phyloP scores from a whole-genome alignment of 2,113 vertebrate genomes.

The Antennarius striatus region DNA sequence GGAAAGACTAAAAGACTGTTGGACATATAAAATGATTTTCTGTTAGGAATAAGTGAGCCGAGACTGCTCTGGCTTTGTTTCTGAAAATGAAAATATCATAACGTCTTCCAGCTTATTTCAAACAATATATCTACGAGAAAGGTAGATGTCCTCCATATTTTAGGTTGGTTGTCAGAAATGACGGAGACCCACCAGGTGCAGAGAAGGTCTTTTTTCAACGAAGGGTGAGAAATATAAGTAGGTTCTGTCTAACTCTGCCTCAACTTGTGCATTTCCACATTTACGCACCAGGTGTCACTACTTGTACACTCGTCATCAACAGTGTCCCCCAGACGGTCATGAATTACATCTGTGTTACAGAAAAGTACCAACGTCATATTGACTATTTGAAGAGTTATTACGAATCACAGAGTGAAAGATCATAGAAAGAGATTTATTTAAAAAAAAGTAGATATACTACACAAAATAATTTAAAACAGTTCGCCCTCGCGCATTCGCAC shows the following conservation, averaged over 20 bases:
- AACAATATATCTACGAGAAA: neutral
- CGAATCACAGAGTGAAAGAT: too few relatives aligned
- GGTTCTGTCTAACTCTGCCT: neutral
- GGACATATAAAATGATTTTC: neutral
- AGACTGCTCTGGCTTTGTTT: neutral
- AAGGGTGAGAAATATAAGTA: neutral
- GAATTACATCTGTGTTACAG: neutral
- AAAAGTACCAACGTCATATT: too few relatives aligned
- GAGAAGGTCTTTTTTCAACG: neutral
- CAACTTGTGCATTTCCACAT: neutral
- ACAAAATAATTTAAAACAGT: too few relatives aligned
- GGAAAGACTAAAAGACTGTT: neutral
- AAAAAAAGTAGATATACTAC: too few relatives aligned
- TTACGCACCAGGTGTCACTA: slow-evolving; percentile 61
- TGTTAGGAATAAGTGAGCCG: neutral
- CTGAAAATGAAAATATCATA: neutral
- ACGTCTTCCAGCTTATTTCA: neutral
- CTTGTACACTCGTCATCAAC: slow-evolving; percentile 6
- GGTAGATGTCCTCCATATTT: neutral
- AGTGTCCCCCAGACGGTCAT: too few relatives aligned
- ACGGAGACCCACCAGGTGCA: neutral
- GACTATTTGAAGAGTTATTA: too few relatives aligned
- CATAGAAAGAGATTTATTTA: too few relatives aligned
- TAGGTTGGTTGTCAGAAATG: neutral
- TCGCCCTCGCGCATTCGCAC: too few relatives aligned